phyloP scores from a whole-genome alignment of 2,113 vertebrate species.

The Alces alces region DNA sequence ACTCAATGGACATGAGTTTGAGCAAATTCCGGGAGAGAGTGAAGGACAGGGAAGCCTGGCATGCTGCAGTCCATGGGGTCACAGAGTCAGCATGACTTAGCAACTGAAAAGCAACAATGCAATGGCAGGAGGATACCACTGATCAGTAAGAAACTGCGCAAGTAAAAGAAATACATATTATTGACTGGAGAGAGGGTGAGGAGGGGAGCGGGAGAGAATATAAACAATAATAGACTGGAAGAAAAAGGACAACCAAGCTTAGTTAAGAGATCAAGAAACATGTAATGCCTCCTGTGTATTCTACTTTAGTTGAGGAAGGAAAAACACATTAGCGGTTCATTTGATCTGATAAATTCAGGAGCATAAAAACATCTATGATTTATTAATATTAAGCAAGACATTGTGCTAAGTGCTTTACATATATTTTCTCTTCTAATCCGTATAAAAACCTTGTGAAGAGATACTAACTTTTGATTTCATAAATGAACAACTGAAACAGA shows the following conservation, averaged over 20 bases:
- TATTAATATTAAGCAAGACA: slow-evolving; percentile 61
- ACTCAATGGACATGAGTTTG: neutral
- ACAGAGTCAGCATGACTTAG: neutral
- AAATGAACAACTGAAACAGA: slow-evolving; percentile 23
- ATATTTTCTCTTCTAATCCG: slow-evolving; percentile 23
- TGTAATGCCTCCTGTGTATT: neutral
- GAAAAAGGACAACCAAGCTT: neutral
- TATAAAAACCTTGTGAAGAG: slow-evolving; percentile 17
- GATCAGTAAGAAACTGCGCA: neutral
- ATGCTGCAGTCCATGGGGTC: neutral
- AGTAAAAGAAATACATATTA: neutral
- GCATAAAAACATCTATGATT: slow-evolving; percentile 29
- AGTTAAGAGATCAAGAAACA: neutral
- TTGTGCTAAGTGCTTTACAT: slow-evolving; percentile 17
- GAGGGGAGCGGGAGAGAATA: neutral
- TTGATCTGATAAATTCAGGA: slow-evolving; percentile 50
- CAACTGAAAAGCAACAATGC: neutral
- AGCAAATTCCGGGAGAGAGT: neutral
- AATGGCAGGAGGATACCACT: neutral
- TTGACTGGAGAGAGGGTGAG: neutral
- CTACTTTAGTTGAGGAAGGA: slow-evolving; percentile 18
- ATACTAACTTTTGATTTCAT: neutral
- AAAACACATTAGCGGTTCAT: slow-evolving; percentile 23
- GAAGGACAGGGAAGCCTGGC: neutral
- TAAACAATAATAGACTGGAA: neutral